phyloP scores from a whole-genome alignment of 1,140 invertebrate species.

The Cotesia typhae region DNA sequence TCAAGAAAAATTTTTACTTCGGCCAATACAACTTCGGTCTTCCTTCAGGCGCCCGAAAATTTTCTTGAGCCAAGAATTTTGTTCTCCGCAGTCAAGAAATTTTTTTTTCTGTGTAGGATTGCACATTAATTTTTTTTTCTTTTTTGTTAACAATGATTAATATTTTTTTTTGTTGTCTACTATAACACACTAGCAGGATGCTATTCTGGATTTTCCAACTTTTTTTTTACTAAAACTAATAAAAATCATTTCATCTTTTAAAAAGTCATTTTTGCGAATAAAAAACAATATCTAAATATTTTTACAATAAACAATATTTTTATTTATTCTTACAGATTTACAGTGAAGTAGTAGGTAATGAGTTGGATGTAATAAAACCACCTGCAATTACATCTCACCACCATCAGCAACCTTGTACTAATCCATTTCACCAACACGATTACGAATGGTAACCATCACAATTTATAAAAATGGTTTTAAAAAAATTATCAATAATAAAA shows the following conservation, averaged over 20 bases:
- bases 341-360: constrained; percentile 54
- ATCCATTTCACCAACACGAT: constrained; percentile 61
- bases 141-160: too few species aligned
- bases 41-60: too few species aligned
- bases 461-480: background rate
- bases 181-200: too few species aligned
- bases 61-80: too few species aligned
- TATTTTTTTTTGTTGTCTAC: too few species aligned
- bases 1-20: too few species aligned
- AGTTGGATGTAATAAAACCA: constrained; percentile 53
- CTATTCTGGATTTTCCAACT: constrained; percentile 26
- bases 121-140: too few species aligned
- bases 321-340: constrained; percentile 47
- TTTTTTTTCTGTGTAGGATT: too few species aligned
- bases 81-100: too few species aligned
- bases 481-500: too few species aligned
- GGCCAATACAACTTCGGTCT: too few species aligned
- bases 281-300: background rate
- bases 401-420: constrained; percentile 60
- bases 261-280: background rate
- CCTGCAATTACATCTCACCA: constrained; percentile 54
- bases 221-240: background rate
- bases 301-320: background rate
- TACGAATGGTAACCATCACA: constrained; percentile 56
- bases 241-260: background rate